Evolutionary conservation across 2,888 invertebrate species (phyloP).

Genomic region (Gastracanthus pulcherrimus): DNA sequence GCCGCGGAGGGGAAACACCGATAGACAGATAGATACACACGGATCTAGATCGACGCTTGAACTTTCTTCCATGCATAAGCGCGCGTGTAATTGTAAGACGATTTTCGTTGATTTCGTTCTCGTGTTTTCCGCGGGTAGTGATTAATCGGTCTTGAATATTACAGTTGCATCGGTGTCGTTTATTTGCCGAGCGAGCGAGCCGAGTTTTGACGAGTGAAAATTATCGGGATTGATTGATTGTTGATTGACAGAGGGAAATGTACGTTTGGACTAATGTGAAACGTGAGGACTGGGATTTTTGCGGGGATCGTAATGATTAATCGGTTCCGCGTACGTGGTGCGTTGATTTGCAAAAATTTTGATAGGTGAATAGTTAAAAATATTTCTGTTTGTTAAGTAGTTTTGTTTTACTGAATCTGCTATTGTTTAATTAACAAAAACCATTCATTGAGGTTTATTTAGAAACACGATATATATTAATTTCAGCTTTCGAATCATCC

Average conservation of each 20-base stretch:
- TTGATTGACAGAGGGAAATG: not conserved
- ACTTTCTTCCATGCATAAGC: slow-evolving; percentile 24
- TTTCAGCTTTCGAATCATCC: not conserved
- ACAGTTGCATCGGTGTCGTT: no score
- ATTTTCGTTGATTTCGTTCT: not conserved
- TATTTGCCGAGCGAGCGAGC: no score
- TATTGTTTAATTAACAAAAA: no score
- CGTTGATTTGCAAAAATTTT: no score
- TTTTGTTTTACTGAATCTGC: no score
- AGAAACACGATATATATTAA: no score
- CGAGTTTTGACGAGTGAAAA: no score
- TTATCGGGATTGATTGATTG: not conserved
- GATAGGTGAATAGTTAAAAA: no score
- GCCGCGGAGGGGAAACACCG: not conserved
- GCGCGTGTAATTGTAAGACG: no score
- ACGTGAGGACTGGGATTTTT: no score
- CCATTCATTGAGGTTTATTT: not conserved
- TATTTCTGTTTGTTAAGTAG: no score
- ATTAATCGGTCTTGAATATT: not conserved
- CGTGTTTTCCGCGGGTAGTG: not conserved
- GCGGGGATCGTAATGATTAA: not conserved
- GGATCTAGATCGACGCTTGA: no score
- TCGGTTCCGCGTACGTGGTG: not conserved
- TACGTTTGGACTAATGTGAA: not conserved
- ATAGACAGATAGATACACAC: not conserved